Evolutionary conservation across 37 sponge, comb jelly and placozoan genomes (phyloP), one percentile per base, ranked within the genome.

Genomic region (Corticium candelabrum): DNA sequence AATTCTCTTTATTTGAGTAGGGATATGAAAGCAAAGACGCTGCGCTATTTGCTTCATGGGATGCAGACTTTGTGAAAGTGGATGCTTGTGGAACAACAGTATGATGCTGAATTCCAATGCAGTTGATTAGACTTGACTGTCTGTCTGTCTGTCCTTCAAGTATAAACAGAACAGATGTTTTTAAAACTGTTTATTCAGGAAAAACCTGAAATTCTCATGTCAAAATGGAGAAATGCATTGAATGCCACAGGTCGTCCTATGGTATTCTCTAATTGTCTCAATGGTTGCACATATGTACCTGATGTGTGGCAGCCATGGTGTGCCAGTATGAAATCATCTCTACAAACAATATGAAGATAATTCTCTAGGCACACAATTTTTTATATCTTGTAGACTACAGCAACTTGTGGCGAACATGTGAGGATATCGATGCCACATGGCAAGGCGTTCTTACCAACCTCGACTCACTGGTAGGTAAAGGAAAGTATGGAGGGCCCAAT

Each of bases 41-140:
- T 70, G 31, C 5, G 21, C 31, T 70, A 70, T 15, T 70, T 32
- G 31, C 7, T 70, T 4, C 62, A 21, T 50, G 62, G 62, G 62
- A 21, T 27, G 62, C 62, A 27, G 62, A 50, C 62, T 50, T 27
- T 34, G 73, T 70, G 31, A 70, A 70, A 70, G 73, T 70, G 5
- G 73, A 4, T 70, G 73, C 73, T 50, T 50, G 62, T 21, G 21
- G 62, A 50, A 70, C 73, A 35, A 70, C 73, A 15, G 31, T 70
- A 70, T 32, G 5, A 70, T 34, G 33, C 29, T 7, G 5, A 29
- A 4, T 29, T 70, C 5, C 36, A 50, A 21, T 11, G 21, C 73
- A 35, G 73, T 15, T 4, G 35, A 70, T 30, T 70, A 11, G 5
- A 11, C 11, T 5, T 43, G 56, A 21, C 11, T 43, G 56, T 43